phyloP scores from a whole-genome alignment of 1,140 invertebrate species.

The Mesaphorura yosii region DNA sequence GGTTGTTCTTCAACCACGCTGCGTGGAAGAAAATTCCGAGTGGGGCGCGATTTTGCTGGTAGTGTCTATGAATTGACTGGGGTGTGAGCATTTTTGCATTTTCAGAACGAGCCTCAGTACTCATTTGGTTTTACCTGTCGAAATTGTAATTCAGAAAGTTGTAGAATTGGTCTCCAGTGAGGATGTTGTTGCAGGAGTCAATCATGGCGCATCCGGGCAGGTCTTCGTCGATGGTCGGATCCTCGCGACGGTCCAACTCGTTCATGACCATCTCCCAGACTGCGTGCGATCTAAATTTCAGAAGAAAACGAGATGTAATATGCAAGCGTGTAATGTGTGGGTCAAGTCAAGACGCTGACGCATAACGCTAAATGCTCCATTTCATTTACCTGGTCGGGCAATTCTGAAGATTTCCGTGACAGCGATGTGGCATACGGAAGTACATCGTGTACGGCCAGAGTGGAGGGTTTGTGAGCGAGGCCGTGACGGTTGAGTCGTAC shows the following conservation, averaged over 20 bases:
- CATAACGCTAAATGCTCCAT: background rate
- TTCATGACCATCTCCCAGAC: constrained; percentile 99
- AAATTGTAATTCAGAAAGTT: constrained; percentile 94
- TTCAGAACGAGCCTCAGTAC: background rate
- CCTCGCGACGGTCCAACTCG: constrained; percentile 80
- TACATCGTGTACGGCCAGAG: constrained; percentile 97
- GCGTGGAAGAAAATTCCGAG: constrained; percentile 91
- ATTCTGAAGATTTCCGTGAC: constrained; percentile 83
- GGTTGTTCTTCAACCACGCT: constrained; percentile 89
- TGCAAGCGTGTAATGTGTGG: background rate
- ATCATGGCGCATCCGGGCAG: constrained; percentile 91
- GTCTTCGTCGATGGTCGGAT: constrained; percentile 80
- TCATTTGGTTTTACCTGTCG: constrained; percentile 45
- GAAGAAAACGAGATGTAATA: background rate
- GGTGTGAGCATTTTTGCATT: no score
- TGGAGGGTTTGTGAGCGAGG: constrained; percentile 78
- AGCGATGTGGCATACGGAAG: constrained; percentile 89
- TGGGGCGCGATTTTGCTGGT: constrained; percentile 84
- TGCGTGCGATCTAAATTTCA: constrained; percentile 70
- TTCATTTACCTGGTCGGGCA: constrained; percentile 69
- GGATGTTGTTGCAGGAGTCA: constrained; percentile 87
- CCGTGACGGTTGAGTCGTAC: constrained; percentile 90
- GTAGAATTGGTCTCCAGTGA: constrained; percentile 86
- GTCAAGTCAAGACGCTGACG: background rate
- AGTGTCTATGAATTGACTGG: constrained; percentile 49